These are phyloP conservation scores for Psittacula cyanocephala DNA, from an alignment of 2,113 vertebrate species.

Conservation along the genomic window DNA sequence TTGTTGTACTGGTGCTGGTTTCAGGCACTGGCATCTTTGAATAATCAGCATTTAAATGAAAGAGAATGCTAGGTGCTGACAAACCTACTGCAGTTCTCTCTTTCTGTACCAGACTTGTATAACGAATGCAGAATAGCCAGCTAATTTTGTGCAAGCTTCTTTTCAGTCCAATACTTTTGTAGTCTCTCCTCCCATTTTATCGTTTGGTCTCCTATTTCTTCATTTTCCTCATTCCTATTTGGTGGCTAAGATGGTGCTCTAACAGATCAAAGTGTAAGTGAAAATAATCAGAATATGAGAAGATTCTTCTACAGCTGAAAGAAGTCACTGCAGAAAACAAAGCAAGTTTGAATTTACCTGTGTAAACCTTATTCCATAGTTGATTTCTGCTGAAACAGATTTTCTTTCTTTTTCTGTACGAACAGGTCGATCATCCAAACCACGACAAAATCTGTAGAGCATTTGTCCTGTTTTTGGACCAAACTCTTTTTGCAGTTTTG, in stretches of 20 bases:
- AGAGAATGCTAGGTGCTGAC: conserved; percentile 40
- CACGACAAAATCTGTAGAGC: conserved; percentile 93
- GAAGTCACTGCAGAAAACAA: background rate
- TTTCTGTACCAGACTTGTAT: conserved; percentile 19
- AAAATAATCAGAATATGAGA: conserved; percentile 36
- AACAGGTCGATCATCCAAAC: conserved; percentile 92
- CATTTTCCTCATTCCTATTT: conserved; percentile 40
- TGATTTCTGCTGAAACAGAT: conserved; percentile 97
- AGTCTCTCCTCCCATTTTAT: conserved; percentile 46
- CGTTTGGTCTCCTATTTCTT: conserved; percentile 34
- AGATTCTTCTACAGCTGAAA: background rate
- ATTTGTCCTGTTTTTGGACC: conserved; percentile 94
- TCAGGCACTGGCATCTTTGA: background rate
- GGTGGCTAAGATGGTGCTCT: conserved; percentile 31
- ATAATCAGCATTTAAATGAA: conserved; percentile 17
- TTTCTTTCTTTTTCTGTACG: conserved; percentile 94
- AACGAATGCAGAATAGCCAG: conserved; percentile 34
- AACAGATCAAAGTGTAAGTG: conserved; percentile 47
- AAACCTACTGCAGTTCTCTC: conserved; percentile 48
- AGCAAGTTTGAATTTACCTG: conserved; percentile 73
- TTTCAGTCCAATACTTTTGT: conserved; percentile 36
- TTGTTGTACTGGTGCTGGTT: background rate
- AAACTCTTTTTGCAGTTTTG: conserved; percentile 93
- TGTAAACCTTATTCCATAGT: conserved; percentile 96
- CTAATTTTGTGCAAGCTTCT: conserved; percentile 52